A percentile compares a stretch with the other conserved stretches of the same genome.
Conservation (phyloP, 1,140 invertebrate genomes). For the Zaprionus capensis region DNA sequence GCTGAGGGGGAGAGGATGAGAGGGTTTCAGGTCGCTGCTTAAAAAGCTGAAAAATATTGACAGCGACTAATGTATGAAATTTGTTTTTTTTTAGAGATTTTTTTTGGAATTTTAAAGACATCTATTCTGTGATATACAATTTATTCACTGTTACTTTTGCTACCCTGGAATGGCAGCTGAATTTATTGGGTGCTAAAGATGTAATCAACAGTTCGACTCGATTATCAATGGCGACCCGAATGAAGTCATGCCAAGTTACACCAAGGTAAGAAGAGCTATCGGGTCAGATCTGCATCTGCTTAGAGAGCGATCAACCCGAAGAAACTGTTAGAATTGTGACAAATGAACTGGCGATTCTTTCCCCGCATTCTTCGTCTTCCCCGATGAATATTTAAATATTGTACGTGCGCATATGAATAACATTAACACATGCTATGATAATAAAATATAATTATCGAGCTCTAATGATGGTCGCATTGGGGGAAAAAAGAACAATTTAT, state of each 20-base stretch:
- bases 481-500: neutral
- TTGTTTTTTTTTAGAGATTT: slow-evolving; percentile 33
- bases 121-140: slow-evolving; percentile 28
- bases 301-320: slow-evolving; percentile 2
- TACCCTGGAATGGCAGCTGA: slow-evolving; percentile 34
- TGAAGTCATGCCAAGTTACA: slow-evolving; percentile 27
- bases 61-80: slow-evolving; percentile 70
- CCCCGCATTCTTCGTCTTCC: too few species aligned
- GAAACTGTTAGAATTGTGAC: slow-evolving; percentile 23
- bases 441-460: slow-evolving; percentile 15
- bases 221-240: slow-evolving; percentile 20
- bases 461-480: neutral
- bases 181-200: slow-evolving; percentile 49
- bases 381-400: slow-evolving; percentile 12
- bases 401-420: slow-evolving; percentile 1
- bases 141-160: slow-evolving; percentile 50
- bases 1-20: neutral
- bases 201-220: slow-evolving; percentile 31
- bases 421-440: slow-evolving; percentile 5
- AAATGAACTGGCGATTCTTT: slow-evolving; percentile 14
- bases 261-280: neutral
- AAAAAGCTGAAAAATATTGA: slow-evolving; percentile 62
- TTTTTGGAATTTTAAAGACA: slow-evolving; percentile 41
- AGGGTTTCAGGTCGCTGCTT: slow-evolving; percentile 19
- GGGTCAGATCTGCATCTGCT: slow-evolving; percentile 19